Conservation (phyloP, 2,113 vertebrate species). For the Bambusicola thoracicus region DNA sequence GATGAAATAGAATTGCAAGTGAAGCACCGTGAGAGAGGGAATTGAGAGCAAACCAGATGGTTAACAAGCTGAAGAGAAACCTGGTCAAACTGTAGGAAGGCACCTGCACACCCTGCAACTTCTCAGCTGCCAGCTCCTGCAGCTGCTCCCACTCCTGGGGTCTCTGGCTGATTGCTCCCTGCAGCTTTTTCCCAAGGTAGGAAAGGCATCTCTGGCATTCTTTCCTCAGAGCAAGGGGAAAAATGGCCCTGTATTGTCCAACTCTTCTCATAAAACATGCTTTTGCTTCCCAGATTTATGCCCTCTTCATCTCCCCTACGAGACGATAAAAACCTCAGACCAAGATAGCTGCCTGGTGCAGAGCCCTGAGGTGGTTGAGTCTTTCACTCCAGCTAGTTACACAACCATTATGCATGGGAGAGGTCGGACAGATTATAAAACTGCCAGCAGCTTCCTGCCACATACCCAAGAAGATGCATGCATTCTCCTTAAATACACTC, state of each 20-base stretch:
- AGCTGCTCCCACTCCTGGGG: background rate
- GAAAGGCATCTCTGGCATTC: background rate
- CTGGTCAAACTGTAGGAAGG: background rate
- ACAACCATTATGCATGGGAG: background rate
- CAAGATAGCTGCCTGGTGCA: background rate
- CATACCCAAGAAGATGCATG: background rate
- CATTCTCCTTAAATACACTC: constrained; percentile 9
- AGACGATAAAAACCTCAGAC: background rate
- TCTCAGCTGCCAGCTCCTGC: background rate
- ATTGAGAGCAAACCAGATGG: background rate
- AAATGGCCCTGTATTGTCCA: background rate
- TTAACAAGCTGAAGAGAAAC: background rate
- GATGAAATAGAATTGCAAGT: background rate
- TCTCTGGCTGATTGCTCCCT: background rate
- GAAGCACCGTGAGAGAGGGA: background rate
- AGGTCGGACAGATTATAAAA: background rate
- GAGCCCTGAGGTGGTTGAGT: background rate
- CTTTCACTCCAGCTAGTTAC: background rate
- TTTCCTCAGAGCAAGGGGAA: background rate
- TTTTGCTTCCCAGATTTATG: background rate
- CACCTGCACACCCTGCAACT: background rate
- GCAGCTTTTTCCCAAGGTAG: background rate
- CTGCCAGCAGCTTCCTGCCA: constrained; percentile 29
- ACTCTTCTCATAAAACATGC: background rate
- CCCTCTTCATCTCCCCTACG: background rate